These are phyloP conservation scores for Montifringilla adamsi DNA, from an alignment of 2,113 vertebrate genomes.

Conservation along the genomic window DNA sequence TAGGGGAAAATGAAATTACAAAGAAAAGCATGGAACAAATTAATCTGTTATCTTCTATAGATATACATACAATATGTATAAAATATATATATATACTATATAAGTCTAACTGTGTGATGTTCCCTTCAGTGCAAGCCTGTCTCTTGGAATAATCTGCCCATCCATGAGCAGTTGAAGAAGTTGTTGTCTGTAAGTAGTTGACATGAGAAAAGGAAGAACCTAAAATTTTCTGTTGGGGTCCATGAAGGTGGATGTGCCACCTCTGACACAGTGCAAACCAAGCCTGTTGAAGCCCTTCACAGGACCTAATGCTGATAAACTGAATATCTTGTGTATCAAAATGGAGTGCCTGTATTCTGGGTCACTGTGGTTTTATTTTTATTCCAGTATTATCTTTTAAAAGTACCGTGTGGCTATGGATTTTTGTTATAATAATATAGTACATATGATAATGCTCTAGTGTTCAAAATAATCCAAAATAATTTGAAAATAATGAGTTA, in stretches of 20 bases:
- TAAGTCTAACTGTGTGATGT: neutral
- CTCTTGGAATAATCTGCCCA: neutral
- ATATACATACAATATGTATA: no score
- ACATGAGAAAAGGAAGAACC: neutral
- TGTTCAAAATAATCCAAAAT: neutral
- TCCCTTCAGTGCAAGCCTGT: neutral
- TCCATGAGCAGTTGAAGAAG: neutral
- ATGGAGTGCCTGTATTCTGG: neutral
- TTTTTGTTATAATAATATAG: neutral
- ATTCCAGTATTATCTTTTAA: neutral
- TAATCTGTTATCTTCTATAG: neutral
- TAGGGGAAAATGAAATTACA: neutral
- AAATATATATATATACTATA: no score
- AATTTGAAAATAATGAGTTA: conserved; percentile 32
- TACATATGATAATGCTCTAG: neutral
- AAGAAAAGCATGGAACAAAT: neutral
- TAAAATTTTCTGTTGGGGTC: neutral
- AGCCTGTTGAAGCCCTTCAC: neutral
- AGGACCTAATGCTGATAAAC: neutral
- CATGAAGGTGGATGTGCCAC: neutral
- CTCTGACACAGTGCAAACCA: neutral
- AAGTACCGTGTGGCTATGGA: neutral
- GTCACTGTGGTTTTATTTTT: neutral
- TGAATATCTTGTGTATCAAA: neutral
- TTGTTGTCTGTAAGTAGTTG: neutral